phyloP scores from a whole-genome alignment of 2,888 invertebrate species.

The Panzeria rudis region DNA sequence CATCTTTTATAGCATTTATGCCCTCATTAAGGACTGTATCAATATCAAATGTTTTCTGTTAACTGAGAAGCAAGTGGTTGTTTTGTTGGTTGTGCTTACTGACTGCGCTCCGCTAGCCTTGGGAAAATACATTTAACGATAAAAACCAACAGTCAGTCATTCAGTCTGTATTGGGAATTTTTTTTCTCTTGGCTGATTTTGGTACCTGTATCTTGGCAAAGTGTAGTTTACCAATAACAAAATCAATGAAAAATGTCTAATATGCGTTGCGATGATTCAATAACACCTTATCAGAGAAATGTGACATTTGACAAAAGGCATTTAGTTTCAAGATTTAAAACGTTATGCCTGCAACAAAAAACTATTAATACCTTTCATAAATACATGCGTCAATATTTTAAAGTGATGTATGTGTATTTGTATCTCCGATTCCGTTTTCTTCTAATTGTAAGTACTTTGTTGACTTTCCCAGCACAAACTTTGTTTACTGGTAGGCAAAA shows the following conservation, averaged over 20 bases:
- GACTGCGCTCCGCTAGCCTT: slow-evolving; percentile 36
- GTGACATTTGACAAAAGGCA: slow-evolving; percentile 72
- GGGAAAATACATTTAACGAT: slow-evolving; percentile 65
- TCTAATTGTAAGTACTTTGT: too few species aligned
- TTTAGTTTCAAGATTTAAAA: slow-evolving; percentile 53
- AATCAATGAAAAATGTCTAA: slow-evolving; percentile 69
- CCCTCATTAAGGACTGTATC: slow-evolving; percentile 55
- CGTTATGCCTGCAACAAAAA: slow-evolving; percentile 24
- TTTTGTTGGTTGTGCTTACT: slow-evolving; percentile 10
- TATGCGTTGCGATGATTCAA: slow-evolving; percentile 73
- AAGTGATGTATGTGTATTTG: slow-evolving; percentile 9
- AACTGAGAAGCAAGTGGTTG: slow-evolving; percentile 43
- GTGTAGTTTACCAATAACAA: slow-evolving; percentile 35
- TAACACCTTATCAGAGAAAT: slow-evolving; percentile 71
- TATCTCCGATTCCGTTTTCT: background rate
- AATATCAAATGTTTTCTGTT: slow-evolving; percentile 51
- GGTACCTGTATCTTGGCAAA: slow-evolving; percentile 64
- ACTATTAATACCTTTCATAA: slow-evolving; percentile 19
- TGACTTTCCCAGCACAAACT: too few species aligned
- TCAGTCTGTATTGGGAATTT: slow-evolving; percentile 8
- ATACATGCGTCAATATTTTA: slow-evolving; percentile 12
- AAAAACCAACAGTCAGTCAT: slow-evolving; percentile 37
- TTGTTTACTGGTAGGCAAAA: too few species aligned
- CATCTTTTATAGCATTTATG: slow-evolving; percentile 64
- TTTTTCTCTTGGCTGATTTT: slow-evolving; percentile 39